phyloP scores from a whole-genome alignment of 2,113 vertebrate genomes.

The Pyrgilauda ruficollis region DNA sequence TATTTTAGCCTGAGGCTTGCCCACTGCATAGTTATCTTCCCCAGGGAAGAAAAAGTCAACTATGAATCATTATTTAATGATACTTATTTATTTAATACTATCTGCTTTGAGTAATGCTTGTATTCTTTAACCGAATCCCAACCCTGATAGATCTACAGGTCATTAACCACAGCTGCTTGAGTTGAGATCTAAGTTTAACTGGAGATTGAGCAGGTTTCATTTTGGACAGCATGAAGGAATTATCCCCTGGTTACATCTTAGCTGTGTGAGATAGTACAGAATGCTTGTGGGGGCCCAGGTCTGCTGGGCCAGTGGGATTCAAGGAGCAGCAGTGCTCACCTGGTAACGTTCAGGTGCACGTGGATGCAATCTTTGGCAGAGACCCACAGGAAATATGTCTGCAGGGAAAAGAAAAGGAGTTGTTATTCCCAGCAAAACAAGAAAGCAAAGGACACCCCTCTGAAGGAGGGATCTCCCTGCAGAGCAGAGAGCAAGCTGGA shows the following conservation, averaged over 20 bases:
- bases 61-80: not conserved
- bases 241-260: not conserved
- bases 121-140: not conserved
- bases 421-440: not conserved
- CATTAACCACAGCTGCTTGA: not conserved
- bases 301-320: not conserved
- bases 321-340: constrained; percentile 65
- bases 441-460: not conserved
- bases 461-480: not conserved
- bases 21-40: not conserved
- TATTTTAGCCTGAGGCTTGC: not conserved
- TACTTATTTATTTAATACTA: constrained; percentile 5
- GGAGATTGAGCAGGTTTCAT: not conserved
- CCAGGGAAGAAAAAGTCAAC: not conserved
- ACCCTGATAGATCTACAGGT: not conserved
- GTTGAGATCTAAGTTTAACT: not conserved
- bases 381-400: constrained; percentile 91
- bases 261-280: not conserved
- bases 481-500: not conserved
- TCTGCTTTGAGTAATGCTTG: constrained; percentile 5
- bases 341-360: constrained; percentile 79
- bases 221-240: not conserved
- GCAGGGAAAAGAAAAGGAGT: not conserved
- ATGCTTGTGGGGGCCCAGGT: not conserved
- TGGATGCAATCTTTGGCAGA: constrained; percentile 89